These are phyloP conservation scores for Drosophila tristis DNA, from an alignment of 1,140 invertebrate genomes.

Conservation along the genomic window DNA sequence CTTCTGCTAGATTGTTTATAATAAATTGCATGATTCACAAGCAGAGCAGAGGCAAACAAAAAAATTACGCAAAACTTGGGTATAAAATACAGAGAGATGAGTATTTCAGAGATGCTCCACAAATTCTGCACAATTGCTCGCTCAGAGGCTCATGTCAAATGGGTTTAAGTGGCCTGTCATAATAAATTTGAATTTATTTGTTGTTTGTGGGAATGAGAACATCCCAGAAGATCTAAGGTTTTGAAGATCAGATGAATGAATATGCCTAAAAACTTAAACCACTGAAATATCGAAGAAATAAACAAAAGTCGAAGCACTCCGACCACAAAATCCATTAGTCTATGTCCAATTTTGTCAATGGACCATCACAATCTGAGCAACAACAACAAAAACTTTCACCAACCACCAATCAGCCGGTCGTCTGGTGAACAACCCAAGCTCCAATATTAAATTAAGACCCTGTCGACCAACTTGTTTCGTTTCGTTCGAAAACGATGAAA, in stretches of 20 bases:
- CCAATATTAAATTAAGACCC: constrained; percentile 17
- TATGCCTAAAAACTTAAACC: not conserved
- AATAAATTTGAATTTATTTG: constrained; percentile 75
- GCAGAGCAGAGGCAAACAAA: not conserved
- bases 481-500: constrained; percentile 33
- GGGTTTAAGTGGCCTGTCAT: constrained; percentile 67
- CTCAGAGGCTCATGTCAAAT: constrained; percentile 60
- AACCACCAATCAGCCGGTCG: constrained; percentile 11
- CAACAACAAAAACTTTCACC: constrained; percentile 47
- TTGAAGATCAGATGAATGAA: not conserved
- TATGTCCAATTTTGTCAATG: constrained; percentile 59
- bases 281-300: constrained; percentile 1
- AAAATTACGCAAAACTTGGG: constrained; percentile 15
- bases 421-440: constrained; percentile 19
- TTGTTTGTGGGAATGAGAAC: constrained; percentile 29
- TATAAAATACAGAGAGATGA: constrained; percentile 8
- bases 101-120: constrained; percentile 3
- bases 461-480: constrained; percentile 54
- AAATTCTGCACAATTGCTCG: constrained; percentile 45
- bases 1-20: constrained; percentile 65
- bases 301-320: constrained; percentile 20
- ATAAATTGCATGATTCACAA: constrained; percentile 70
- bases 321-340: constrained; percentile 59
- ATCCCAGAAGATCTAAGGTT: constrained; percentile 1
- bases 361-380: constrained; percentile 32